Base-by-base conservation (phyloP, 2,797 vertebrate species). In the Lerista edwardsae region DNA sequence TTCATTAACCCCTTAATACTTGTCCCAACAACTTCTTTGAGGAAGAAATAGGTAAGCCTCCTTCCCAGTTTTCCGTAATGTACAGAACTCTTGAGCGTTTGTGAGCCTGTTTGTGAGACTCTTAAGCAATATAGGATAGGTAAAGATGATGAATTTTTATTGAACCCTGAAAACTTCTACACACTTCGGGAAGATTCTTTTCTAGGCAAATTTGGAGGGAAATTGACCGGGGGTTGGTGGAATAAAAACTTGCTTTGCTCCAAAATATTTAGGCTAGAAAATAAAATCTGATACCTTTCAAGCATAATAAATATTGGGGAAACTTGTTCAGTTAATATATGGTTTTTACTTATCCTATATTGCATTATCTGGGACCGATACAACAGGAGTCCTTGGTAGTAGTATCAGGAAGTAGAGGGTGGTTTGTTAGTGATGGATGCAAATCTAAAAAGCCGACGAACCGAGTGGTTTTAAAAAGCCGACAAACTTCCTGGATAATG, bases 21-120 rank as follows among this genome's bases (percentile, higher is more conserved):
- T 92, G 79, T 84, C 73, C 73, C 86, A 85, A 65, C 86, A 82
- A 80, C 83, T 90, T 90, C 83, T 84, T 85, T 15, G 75, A 90
- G 75, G 79, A 90, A 92, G 91, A 85, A 92, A 87, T 25, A 72
- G 92, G 81, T 91, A 90, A 92, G 91, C 86, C 27, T 29, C 51
- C 59, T 36, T 80, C 59, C 39, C 57, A 10, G 27, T 86, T 89
- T 89, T 90, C 82, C 1, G 0, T 80, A 76, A n/a, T 23, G 14
- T 87, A 87, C 86, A 82, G 0, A 80, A 82, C 69, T 31, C n/a
- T 86, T 83, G 84, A 83, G n/a, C 11, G 12, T 17, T 11, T 12
- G 31, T 31, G 75, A 6, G 69, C n/a, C 19, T 10, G 29, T 6
- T 31, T 12, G 23, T 34, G 39, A 77, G 75, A 59, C 1, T 59